A percentile compares a stretch with the other conserved stretches of the same genome.
phyloP scores from a whole-genome alignment of 2,888 invertebrate species.

The Megastigmus dorsalis region DNA sequence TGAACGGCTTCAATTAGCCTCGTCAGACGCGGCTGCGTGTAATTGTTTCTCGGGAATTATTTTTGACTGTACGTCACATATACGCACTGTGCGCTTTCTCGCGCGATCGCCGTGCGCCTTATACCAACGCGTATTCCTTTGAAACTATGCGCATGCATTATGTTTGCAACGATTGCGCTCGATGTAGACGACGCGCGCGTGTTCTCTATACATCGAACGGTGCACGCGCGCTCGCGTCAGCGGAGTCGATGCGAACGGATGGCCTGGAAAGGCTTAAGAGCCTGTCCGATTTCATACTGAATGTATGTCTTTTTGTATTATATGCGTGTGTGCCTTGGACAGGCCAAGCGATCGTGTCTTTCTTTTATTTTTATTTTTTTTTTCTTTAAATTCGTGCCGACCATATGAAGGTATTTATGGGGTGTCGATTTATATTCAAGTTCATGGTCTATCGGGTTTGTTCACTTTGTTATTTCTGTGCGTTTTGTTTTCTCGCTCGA shows the following conservation, averaged over 20 bases:
- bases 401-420: too few species aligned
- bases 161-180: background rate
- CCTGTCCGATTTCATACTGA: conserved; percentile 10
- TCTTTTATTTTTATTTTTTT: background rate
- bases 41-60: conserved; percentile 72
- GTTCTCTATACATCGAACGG: background rate
- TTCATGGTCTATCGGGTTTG: background rate
- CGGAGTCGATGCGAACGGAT: conserved; percentile 37
- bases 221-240: too few species aligned
- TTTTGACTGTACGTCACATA: too few species aligned
- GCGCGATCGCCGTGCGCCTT: background rate
- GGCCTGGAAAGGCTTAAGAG: conserved; percentile 35
- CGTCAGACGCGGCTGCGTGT: conserved; percentile 66
- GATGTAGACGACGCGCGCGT: conserved; percentile 3
- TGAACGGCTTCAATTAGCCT: conserved; percentile 73
- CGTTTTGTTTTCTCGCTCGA: too few species aligned
- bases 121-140: background rate
- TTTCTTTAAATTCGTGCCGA: too few species aligned
- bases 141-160: background rate
- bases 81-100: too few species aligned
- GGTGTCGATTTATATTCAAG: too few species aligned
- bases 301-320: background rate
- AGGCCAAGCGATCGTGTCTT: background rate
- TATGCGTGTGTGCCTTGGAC: background rate
- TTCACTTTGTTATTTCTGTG: too few species aligned